Percentiles rank a stretch among this genome's conserved stretches.
These are phyloP conservation scores for Leptogaster cylindrica DNA, from an alignment of 2,888 invertebrate genomes.

Conservation along the genomic window DNA sequence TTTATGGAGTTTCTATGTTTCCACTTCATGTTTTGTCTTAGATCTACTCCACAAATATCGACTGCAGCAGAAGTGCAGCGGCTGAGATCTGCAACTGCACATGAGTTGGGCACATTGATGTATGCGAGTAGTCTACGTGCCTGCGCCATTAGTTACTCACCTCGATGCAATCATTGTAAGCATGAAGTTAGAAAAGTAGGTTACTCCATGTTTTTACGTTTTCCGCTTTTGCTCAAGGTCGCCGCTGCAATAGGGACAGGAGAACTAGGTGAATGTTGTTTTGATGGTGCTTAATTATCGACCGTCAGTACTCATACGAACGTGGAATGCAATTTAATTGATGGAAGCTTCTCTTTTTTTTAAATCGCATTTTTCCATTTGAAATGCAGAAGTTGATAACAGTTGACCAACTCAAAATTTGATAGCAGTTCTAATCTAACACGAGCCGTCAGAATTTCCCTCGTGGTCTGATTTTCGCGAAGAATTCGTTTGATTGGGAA, in stretches of 20 bases:
- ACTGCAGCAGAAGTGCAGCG: slow-evolving; percentile 12
- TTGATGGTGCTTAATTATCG: slow-evolving; percentile 24
- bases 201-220: slow-evolving; percentile 33
- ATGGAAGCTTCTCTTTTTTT: too few species aligned
- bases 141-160: slow-evolving; percentile 34
- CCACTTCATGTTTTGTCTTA: slow-evolving; percentile 24
- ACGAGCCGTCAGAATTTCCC: too few species aligned
- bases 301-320: too few species aligned
- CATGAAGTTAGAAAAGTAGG: slow-evolving; percentile 22
- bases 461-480: too few species aligned
- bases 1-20: slow-evolving; percentile 19
- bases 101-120: background rate
- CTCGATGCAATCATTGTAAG: slow-evolving; percentile 22
- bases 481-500: too few species aligned
- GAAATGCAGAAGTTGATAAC: too few species aligned
- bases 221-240: slow-evolving; percentile 30
- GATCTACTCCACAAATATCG: slow-evolving; percentile 14
- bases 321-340: too few species aligned
- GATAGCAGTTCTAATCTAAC: too few species aligned
- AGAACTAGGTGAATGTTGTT: slow-evolving; percentile 18
- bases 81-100: background rate
- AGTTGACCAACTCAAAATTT: too few species aligned
- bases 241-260: background rate
- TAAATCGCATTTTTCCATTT: too few species aligned
- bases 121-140: slow-evolving; percentile 16